These are phyloP conservation scores for Huso huso DNA, from an alignment of 2,797 vertebrate genomes.

Conservation along the genomic window DNA sequence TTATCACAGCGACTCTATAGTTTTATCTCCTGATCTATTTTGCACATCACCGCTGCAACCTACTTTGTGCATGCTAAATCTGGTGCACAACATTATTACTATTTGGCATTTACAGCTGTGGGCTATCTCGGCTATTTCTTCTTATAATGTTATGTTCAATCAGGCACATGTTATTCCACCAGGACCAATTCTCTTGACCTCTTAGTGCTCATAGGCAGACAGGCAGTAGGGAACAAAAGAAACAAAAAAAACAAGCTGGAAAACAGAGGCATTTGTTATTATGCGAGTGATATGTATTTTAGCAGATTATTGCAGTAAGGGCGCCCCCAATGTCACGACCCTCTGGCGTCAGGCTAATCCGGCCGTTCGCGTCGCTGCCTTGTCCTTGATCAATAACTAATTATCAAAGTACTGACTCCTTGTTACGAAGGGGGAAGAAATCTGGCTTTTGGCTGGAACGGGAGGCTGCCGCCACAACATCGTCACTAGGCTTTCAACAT, in stretches of 20 bases:
- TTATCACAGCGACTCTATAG: constrained; percentile 41
- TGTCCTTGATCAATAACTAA: constrained; percentile 98
- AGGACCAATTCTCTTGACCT: constrained; percentile 67
- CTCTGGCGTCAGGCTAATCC: constrained; percentile 82
- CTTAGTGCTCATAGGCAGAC: constrained; percentile 46
- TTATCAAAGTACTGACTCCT: constrained; percentile 88
- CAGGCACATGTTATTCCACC: constrained; percentile 53
- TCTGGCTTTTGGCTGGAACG: constrained; percentile 84
- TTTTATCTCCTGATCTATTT: constrained; percentile 35
- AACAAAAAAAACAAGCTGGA: constrained; percentile 53
- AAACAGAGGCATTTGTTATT: constrained; percentile 65
- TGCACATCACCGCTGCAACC: neutral
- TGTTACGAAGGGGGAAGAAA: constrained; percentile 55
- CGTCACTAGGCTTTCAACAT: constrained; percentile 76
- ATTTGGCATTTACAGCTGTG: constrained; percentile 36
- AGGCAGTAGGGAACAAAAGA: constrained; percentile 37
- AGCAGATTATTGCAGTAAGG: constrained; percentile 71
- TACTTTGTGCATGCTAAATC: neutral
- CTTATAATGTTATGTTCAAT: constrained; percentile 63
- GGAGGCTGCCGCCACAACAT: constrained; percentile 76
- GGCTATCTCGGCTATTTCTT: constrained; percentile 40
- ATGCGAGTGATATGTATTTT: constrained; percentile 67
- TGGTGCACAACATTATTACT: constrained; percentile 1
- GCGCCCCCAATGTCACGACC: constrained; percentile 72
- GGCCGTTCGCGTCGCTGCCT: constrained; percentile 66